Conservation (phyloP, 2,888 invertebrate genomes). For the Ligdia adustata region DNA sequence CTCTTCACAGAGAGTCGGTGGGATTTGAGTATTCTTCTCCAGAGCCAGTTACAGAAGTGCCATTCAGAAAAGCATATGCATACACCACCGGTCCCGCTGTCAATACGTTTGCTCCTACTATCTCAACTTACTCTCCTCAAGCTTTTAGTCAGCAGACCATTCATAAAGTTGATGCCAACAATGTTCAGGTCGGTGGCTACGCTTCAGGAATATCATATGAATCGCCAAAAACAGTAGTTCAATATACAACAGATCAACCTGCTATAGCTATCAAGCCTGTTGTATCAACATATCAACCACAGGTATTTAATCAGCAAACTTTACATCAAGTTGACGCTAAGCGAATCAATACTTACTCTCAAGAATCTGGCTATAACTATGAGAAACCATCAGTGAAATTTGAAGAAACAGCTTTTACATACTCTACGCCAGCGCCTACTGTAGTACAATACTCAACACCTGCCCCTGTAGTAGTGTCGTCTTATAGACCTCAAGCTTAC, state of each 20-base stretch:
- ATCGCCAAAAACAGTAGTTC: conserved; percentile 45
- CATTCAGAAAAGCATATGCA: conserved; percentile 69
- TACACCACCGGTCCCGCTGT: conserved; percentile 69
- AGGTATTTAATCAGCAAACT: conserved; percentile 59
- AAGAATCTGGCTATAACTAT: conserved; percentile 56
- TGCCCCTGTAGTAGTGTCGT: conserved; percentile 39
- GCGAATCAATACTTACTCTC: conserved; percentile 52
- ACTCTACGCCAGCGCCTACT: conserved; percentile 57
- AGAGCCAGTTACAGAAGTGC: conserved; percentile 64
- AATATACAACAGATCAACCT: conserved; percentile 58
- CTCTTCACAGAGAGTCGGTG: conserved; percentile 58
- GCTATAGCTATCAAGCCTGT: conserved; percentile 47
- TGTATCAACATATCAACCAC: conserved; percentile 63
- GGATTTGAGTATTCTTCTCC: conserved; percentile 64
- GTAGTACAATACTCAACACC: conserved; percentile 37
- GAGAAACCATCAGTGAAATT: conserved; percentile 54
- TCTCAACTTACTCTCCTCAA: conserved; percentile 55
- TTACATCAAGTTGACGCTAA: conserved; percentile 63
- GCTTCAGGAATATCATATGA: conserved; percentile 46
- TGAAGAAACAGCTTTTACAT: conserved; percentile 50
- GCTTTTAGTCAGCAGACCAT: conserved; percentile 64
- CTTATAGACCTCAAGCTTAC: conserved; percentile 51
- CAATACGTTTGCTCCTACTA: conserved; percentile 53
- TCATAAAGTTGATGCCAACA: conserved; percentile 55
- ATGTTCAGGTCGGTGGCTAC: conserved; percentile 41